Conservation (phyloP, 2,797 vertebrate species). For the Heteromormyrus szaboi region DNA sequence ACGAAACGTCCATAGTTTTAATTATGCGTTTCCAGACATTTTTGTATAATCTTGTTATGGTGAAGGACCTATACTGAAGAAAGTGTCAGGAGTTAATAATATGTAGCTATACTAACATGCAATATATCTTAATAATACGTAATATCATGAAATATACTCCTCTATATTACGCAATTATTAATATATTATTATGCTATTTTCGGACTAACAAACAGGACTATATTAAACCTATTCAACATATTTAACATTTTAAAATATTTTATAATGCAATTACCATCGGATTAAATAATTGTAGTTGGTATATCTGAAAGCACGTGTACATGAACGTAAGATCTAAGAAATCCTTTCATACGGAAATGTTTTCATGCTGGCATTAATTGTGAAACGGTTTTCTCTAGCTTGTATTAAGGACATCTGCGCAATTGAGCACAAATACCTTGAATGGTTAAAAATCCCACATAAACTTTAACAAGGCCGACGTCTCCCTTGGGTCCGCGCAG, state of each 20-base stretch:
- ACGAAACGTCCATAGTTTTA: not conserved
- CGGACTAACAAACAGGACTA: not conserved
- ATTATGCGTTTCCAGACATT: not conserved
- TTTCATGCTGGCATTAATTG: conserved; percentile 31
- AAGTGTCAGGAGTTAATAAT: not conserved
- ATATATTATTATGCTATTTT: not conserved
- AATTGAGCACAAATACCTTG: conserved; percentile 46
- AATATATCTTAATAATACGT: not conserved
- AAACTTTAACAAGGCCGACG: conserved; percentile 74
- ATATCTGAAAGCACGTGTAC: not conserved
- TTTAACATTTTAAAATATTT: not conserved
- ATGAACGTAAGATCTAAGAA: not conserved
- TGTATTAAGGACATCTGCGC: conserved; percentile 29
- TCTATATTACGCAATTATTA: not conserved
- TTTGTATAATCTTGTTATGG: not conserved
- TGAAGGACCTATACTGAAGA: not conserved
- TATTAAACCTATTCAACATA: not conserved
- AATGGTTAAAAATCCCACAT: conserved; percentile 69
- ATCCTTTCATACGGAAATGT: not conserved
- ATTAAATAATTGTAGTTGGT: not conserved
- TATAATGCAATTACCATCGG: not conserved
- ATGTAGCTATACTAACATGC: not conserved
- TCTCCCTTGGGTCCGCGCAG: conserved; percentile 67
- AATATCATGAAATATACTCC: not conserved
- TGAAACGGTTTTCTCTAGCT: conserved; percentile 27